Percentiles rank a stretch among this genome's conserved stretches.
phyloP scores from a whole-genome alignment of 2,113 vertebrate species.

The Octodon degus region DNA sequence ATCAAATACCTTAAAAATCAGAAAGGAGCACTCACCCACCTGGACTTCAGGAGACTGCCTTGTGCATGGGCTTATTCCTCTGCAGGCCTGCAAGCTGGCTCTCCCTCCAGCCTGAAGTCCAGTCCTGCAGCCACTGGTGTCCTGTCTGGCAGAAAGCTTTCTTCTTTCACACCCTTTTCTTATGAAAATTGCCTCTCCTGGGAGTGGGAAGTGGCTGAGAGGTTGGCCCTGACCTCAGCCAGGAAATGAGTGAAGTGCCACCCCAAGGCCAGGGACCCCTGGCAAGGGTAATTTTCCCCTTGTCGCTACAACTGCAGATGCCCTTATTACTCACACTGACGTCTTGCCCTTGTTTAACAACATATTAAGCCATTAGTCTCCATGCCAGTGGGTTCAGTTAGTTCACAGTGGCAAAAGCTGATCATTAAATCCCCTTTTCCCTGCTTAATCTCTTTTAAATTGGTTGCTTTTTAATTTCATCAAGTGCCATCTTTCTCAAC shows the following conservation, averaged over 20 bases:
- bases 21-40: not conserved
- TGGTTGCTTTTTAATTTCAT: constrained; percentile 78
- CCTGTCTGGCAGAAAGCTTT: not conserved
- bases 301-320: constrained; percentile 53
- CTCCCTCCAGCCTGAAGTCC: not conserved
- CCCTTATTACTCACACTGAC: constrained; percentile 67
- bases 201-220: not conserved
- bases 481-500: constrained; percentile 47
- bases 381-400: constrained; percentile 74
- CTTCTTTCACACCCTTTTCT: constrained; percentile 7
- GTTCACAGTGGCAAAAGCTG: constrained; percentile 76
- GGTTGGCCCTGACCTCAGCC: not conserved
- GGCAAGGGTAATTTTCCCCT: constrained; percentile 63
- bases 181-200: not conserved
- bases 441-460: constrained; percentile 79
- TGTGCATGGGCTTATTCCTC: not conserved
- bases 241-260: not conserved
- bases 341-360: constrained; percentile 75
- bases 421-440: constrained; percentile 74
- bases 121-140: fast-evolving
- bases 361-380: constrained; percentile 83
- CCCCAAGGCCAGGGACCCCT: constrained; percentile 4
- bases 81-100: not conserved
- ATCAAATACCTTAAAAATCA: not conserved
- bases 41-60: not conserved